Percentiles rank a stretch among this genome's conserved stretches.
These are phyloP conservation scores for Phortica variegata DNA, from an alignment of 1,140 invertebrate genomes.

Conservation along the genomic window DNA sequence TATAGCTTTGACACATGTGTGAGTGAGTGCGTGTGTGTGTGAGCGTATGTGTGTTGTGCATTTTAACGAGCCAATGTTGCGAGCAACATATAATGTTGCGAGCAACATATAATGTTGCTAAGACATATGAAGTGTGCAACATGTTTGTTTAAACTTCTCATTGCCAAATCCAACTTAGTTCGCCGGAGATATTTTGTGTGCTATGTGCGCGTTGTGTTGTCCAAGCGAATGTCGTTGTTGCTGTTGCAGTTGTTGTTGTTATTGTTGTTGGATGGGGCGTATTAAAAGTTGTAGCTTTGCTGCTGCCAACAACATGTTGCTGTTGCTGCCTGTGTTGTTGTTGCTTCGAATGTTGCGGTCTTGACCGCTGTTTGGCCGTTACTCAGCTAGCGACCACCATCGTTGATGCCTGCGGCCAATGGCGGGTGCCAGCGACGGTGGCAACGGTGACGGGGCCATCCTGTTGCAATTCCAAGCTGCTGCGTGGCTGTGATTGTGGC, in stretches of 20 bases:
- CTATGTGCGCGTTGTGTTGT: constrained; percentile 5
- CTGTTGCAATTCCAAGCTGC: constrained; percentile 5
- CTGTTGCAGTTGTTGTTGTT: not conserved
- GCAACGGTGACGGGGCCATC: constrained; percentile 4
- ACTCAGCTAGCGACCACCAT: constrained; percentile 55
- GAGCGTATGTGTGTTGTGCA: constrained; percentile 35
- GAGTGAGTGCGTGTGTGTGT: too few species aligned
- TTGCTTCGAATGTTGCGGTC: not conserved
- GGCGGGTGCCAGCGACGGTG: constrained; percentile 10
- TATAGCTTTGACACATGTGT: too few species aligned
- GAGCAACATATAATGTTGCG: not conserved
- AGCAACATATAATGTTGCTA: constrained; percentile 13
- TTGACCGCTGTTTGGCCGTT: constrained; percentile 2
- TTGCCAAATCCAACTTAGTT: constrained; percentile 36
- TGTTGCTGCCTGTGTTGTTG: constrained; percentile 5
- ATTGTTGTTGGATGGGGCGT: too few species aligned
- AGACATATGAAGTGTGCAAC: too few species aligned
- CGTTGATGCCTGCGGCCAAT: constrained; percentile 44
- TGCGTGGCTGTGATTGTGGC: constrained; percentile 8
- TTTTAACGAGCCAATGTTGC: constrained; percentile 41
- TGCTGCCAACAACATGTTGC: not conserved
- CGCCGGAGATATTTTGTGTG: constrained; percentile 20
- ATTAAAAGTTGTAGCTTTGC: too few species aligned
- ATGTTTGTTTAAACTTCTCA: constrained; percentile 27
- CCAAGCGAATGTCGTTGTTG: constrained; percentile 21